Percentiles rank a stretch among this genome's conserved stretches.
Evolutionary conservation across 2,888 invertebrate species (phyloP).

Genomic region (Polydrusus tereticollis): DNA sequence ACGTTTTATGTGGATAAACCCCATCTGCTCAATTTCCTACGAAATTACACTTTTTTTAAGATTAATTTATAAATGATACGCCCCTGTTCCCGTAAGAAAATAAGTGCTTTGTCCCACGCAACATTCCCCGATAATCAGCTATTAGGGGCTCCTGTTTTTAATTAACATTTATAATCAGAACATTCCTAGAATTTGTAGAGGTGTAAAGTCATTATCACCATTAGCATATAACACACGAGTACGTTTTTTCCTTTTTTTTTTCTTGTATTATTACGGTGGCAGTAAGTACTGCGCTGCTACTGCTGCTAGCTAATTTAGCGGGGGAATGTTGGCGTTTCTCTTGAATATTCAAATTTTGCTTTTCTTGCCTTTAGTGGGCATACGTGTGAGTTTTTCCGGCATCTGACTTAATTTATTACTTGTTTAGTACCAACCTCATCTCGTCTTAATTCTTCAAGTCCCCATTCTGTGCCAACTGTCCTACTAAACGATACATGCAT

Average conservation of each 20-base stretch:
- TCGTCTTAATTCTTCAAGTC: too few relatives aligned
- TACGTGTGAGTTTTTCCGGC: not conserved
- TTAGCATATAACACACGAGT: constrained; percentile 47
- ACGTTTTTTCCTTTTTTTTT: constrained; percentile 11
- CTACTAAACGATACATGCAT: too few relatives aligned
- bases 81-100: constrained; percentile 21
- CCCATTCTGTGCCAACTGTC: too few relatives aligned
- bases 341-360: not conserved
- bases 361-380: not conserved
- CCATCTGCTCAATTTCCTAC: too few relatives aligned
- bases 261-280: not conserved
- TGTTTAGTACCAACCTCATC: too few relatives aligned
- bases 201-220: constrained; percentile 51
- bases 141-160: constrained; percentile 48
- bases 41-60: too few relatives aligned
- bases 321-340: not conserved
- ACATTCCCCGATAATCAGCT: constrained; percentile 45
- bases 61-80: not conserved
- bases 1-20: too few relatives aligned
- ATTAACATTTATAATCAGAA: constrained; percentile 49
- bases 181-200: constrained; percentile 49
- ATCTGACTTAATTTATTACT: not conserved
- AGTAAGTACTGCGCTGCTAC: not conserved
- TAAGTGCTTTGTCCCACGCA: constrained; percentile 46
- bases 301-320: not conserved